Conservation (phyloP, 2,113 vertebrate genomes). For the Periophthalmodon schlosseri region DNA sequence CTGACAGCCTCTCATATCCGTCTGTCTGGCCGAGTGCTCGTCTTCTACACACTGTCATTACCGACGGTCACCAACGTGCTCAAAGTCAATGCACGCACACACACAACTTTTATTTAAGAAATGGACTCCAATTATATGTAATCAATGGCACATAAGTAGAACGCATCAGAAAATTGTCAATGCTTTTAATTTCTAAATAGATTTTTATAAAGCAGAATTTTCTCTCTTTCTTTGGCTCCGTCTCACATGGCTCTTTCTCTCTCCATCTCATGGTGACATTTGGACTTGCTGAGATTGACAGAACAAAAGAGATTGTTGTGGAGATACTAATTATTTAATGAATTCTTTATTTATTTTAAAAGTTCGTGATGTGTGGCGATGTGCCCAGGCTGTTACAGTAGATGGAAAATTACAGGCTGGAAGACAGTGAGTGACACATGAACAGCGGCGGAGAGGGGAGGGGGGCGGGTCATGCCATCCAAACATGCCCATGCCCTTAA, state of each 20-base stretch:
- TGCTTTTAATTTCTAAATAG: constrained; percentile 70
- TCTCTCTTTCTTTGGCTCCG: constrained; percentile 20
- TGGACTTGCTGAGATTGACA: constrained; percentile 73
- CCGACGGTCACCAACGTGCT: constrained; percentile 71
- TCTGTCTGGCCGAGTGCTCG: constrained; percentile 71
- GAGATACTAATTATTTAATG: constrained; percentile 80
- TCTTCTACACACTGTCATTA: constrained; percentile 75
- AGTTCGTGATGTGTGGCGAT: constrained; percentile 68
- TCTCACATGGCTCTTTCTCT: constrained; percentile 23
- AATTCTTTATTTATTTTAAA: constrained; percentile 82
- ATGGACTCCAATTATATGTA: constrained; percentile 79
- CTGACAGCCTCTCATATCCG: constrained; percentile 75
- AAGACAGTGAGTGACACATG: constrained; percentile 75
- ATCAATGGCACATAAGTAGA: constrained; percentile 79
- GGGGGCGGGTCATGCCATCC: constrained; percentile 66
- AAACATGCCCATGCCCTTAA: constrained; percentile 71
- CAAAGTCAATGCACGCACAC: not conserved
- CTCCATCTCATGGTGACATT: constrained; percentile 67
- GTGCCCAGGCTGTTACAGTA: constrained; percentile 71
- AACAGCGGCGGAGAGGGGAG: constrained; percentile 66
- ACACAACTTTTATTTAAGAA: constrained; percentile 66
- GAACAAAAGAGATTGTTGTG: constrained; percentile 79
- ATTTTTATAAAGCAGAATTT: constrained; percentile 60
- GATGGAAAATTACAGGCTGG: constrained; percentile 76
- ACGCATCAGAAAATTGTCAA: constrained; percentile 67